Conservation (phyloP, 1,140 invertebrate genomes). For the Steinernema feltiae region DNA sequence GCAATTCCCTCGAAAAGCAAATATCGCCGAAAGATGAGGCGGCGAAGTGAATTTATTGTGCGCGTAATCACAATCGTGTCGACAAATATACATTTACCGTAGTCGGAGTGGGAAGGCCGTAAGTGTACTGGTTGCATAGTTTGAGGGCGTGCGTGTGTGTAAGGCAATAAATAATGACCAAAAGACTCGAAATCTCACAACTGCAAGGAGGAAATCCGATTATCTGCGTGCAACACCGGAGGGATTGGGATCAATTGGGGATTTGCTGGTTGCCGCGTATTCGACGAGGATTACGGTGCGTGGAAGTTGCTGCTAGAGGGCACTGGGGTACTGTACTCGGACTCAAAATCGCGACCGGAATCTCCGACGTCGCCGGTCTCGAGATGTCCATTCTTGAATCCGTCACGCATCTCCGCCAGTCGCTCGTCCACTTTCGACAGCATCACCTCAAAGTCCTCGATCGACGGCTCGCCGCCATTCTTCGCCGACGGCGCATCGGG, state of each 20-base stretch:
- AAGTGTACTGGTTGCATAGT: background rate
- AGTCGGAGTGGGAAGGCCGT: background rate
- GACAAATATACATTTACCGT: background rate
- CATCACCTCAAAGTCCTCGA: slow-evolving; percentile 37
- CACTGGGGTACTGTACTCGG: slow-evolving; percentile 10
- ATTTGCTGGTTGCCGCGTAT: background rate
- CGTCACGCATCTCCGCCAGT: slow-evolving; percentile 38
- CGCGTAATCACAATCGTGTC: background rate
- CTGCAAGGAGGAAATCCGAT: background rate
- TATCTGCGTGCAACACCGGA: background rate
- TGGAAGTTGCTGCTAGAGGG: background rate
- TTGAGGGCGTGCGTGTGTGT: background rate
- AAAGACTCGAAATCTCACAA: background rate
- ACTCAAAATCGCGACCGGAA: slow-evolving; percentile 21
- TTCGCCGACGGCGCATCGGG: background rate
- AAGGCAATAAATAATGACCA: background rate
- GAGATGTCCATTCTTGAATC: slow-evolving; percentile 26
- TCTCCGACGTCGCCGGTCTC: slow-evolving; percentile 38
- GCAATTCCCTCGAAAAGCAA: background rate
- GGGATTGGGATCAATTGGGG: background rate
- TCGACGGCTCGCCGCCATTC: background rate
- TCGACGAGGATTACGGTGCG: background rate
- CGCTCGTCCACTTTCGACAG: slow-evolving; percentile 30
- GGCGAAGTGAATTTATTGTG: background rate
- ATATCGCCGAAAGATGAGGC: background rate